phyloP scores from a whole-genome alignment of 2,888 invertebrate species.

The Strigamia crassipes region DNA sequence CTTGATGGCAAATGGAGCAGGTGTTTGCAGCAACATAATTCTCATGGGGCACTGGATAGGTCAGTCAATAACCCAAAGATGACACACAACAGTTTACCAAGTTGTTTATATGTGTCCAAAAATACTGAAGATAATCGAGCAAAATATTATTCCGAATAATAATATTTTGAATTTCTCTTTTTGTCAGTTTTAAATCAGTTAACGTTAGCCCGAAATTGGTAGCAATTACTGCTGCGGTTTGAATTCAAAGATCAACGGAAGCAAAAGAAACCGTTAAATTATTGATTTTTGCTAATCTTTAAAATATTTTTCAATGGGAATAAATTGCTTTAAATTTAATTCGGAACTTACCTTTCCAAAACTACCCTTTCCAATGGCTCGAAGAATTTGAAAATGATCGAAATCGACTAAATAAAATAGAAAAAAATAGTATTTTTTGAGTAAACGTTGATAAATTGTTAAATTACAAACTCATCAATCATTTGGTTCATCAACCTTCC shows the following conservation, averaged over 20 bases:
- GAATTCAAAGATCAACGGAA: neutral
- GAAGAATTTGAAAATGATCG: constrained; percentile 81
- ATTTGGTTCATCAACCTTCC: neutral
- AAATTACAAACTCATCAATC: neutral
- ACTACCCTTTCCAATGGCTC: constrained; percentile 84
- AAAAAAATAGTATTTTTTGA: neutral
- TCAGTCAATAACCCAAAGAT: constrained; percentile 40
- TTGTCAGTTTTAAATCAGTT: neutral
- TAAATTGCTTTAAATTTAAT: constrained; percentile 27
- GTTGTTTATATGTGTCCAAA: neutral
- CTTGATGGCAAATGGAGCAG: constrained; percentile 20
- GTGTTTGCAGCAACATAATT: constrained; percentile 12
- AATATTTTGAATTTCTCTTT: neutral
- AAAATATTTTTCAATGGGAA: neutral
- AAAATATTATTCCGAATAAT: neutral
- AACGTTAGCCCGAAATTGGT: neutral
- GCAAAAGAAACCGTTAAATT: neutral
- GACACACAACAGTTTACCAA: neutral
- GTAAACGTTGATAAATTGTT: neutral
- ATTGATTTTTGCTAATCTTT: neutral
- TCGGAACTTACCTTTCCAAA: constrained; percentile 76
- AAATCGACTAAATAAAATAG: constrained; percentile 65
- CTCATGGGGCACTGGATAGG: constrained; percentile 29
- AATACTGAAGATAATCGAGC: neutral
- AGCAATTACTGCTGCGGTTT: neutral